Evolutionary conservation across 2,888 invertebrate genomes (phyloP), one percentile per base, ranked within the genome.

Genomic region (Dromius quadrimaculatus): DNA sequence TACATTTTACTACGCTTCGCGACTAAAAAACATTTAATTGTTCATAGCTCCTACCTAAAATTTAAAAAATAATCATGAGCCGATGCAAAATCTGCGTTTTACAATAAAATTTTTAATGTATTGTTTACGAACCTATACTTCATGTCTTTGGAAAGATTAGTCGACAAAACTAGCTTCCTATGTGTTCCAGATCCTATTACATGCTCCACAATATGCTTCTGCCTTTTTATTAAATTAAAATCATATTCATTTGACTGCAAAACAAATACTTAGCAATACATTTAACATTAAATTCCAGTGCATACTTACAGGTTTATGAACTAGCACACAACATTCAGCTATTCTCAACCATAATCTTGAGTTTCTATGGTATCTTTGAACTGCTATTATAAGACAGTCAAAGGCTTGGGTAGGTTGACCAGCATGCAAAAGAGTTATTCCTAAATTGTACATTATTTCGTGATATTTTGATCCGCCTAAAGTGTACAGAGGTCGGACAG

Each of bases 301-400:
- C 1, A 11, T 50, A 68, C 77, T 77, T 77, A 85, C 85, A 77
- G 82, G 81, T 80, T 86, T 86, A 74, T 86, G 83, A n/a, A 83
- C 81, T 82, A 84, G 85, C 45, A 95, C 92, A 80, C 95, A 95
- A 79, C 97, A 95, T 82, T 98, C 98, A 0, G 97, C 96, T 77
- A 98, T 85, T 76, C 97, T 87, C 70, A 96, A 84, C 97, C 98
- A 98, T 38, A 98, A 86, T 68, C 93, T 86, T 2, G 97, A 93
- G 82, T 96, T 97, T 76, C 91, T 91, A 72, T 93, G 94, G 78
- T 92, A 94, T 71, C 92, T 89, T 73, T 94, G 89, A 0, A 94
- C 90, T 1, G 93, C 93, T 81, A 95, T 91, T 9, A 94, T 89
- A 43, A 97, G 87, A 80, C 94, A 95, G 78, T 95, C 95, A 82